phyloP scores from a whole-genome alignment of 2,797 vertebrate genomes.

The Coreius guichenoti region DNA sequence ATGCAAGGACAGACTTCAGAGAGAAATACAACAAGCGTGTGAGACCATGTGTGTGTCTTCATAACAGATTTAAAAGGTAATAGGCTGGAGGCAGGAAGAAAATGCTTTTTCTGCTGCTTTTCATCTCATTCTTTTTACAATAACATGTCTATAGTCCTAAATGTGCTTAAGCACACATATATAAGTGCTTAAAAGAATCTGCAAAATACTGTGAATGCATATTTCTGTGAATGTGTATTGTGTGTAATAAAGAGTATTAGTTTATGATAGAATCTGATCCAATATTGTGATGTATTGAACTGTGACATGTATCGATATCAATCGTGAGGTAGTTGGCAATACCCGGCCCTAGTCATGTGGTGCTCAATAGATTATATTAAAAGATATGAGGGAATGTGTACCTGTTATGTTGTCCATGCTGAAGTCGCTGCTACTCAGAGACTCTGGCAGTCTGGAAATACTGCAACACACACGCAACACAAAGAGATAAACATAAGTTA shows the following conservation, averaged over 20 bases:
- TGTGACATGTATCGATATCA: neutral
- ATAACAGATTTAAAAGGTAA: slow-evolving; percentile 7
- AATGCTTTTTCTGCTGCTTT: neutral
- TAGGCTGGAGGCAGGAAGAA: neutral
- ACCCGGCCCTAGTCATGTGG: neutral
- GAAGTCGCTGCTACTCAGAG: slow-evolving; percentile 71
- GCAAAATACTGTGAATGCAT: neutral
- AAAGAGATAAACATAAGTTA: neutral
- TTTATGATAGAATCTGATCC: neutral
- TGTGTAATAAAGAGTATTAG: too few species aligned
- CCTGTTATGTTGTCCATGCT: slow-evolving; percentile 79
- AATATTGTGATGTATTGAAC: neutral
- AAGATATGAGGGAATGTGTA: slow-evolving; percentile 60
- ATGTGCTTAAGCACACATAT: neutral
- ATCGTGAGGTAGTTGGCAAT: neutral
- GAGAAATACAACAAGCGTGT: neutral
- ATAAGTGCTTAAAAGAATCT: neutral
- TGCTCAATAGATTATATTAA: slow-evolving; percentile 19
- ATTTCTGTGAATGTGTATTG: neutral
- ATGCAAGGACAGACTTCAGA: slow-evolving; percentile 2
- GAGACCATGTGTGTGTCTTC: slow-evolving; percentile 6
- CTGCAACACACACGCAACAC: slow-evolving; percentile 65
- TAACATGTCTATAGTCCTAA: neutral
- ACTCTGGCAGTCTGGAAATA: slow-evolving; percentile 74
- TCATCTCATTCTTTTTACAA: neutral